Evolutionary conservation across 2,113 vertebrate species (phyloP).

Genomic region (Regulus satrapa): DNA sequence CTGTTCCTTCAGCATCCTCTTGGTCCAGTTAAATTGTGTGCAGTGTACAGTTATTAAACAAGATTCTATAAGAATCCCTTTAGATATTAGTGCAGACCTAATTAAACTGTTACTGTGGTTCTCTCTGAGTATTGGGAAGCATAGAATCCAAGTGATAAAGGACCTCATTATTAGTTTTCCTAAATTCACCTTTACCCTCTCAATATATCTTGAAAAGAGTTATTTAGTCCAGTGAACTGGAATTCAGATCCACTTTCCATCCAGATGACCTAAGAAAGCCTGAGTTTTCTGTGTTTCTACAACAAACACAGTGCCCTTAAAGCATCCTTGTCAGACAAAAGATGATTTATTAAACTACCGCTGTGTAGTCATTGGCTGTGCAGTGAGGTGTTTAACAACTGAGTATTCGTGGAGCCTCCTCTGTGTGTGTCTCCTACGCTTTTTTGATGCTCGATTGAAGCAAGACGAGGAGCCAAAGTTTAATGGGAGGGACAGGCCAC

Average conservation of each 20-base stretch:
- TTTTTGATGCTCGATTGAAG: not conserved
- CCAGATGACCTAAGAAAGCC: not conserved
- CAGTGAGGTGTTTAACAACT: not conserved
- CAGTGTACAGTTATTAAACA: not conserved
- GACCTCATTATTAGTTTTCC: not conserved
- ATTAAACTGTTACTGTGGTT: not conserved
- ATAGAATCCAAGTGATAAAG: not conserved
- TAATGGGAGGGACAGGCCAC: not conserved
- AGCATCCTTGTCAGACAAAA: not conserved
- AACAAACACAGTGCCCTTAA: not conserved
- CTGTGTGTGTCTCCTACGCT: not conserved
- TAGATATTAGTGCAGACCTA: not conserved
- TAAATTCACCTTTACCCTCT: not conserved
- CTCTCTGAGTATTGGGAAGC: not conserved
- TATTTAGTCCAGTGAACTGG: not conserved
- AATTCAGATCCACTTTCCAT: not conserved
- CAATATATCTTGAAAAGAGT: not conserved
- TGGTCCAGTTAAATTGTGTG: not conserved
- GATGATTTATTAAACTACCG: not conserved
- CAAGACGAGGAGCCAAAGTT: not conserved
- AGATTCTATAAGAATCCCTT: not conserved
- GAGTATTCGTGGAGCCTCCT: not conserved
- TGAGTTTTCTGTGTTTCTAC: not conserved
- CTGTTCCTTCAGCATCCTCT: not conserved
- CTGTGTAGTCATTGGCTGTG: not conserved